These are phyloP conservation scores for Zaprionus davidi DNA, from an alignment of 1,140 invertebrate species.

Conservation along the genomic window DNA sequence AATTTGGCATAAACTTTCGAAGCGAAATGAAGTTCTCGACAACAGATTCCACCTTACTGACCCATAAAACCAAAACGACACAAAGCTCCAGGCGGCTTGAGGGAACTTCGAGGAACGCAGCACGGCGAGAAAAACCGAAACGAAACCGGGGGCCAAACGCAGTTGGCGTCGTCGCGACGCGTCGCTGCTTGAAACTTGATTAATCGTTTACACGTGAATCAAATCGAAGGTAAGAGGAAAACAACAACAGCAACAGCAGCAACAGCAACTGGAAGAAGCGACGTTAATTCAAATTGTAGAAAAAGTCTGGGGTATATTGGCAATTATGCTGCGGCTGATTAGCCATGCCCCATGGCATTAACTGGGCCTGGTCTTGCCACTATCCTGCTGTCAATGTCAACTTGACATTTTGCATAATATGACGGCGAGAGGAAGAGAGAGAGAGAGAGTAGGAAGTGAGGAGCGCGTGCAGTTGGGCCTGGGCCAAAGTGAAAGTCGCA, in stretches of 20 bases:
- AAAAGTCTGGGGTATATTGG: constrained; percentile 64
- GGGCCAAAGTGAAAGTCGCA: constrained; percentile 70
- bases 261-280: constrained; percentile 19
- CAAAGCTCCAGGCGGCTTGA: constrained; percentile 50
- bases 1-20: constrained; percentile 74
- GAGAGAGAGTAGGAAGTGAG: constrained; percentile 36
- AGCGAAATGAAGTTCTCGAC: constrained; percentile 43
- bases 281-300: constrained; percentile 73
- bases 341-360: constrained; percentile 38
- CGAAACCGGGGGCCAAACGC: constrained; percentile 35
- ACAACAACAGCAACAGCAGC: constrained; percentile 31
- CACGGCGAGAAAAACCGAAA: constrained; percentile 40
- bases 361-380: constrained; percentile 14
- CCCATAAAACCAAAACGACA: constrained; percentile 59
- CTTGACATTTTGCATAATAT: constrained; percentile 78
- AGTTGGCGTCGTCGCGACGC: constrained; percentile 20
- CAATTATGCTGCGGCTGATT: constrained; percentile 64
- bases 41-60: constrained; percentile 74
- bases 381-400: constrained; percentile 63
- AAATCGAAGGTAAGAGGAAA: constrained; percentile 50
- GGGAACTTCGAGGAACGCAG: constrained; percentile 9
- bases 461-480: constrained; percentile 21
- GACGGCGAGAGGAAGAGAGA: neutral
- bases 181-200: constrained; percentile 69
- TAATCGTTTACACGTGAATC: constrained; percentile 80